phyloP scores from a whole-genome alignment of 2,113 vertebrate genomes.

The Saguinus imperator region DNA sequence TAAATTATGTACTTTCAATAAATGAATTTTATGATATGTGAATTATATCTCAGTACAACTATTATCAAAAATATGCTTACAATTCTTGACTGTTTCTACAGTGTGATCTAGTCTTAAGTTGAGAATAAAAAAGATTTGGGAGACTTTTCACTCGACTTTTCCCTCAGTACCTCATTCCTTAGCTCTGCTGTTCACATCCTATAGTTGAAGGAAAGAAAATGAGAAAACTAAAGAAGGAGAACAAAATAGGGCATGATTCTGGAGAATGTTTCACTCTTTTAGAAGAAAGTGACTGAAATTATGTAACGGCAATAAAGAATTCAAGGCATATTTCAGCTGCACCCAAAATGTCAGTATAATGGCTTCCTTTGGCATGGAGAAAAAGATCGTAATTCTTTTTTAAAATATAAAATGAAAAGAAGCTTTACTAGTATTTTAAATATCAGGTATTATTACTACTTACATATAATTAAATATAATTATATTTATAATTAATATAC shows the following conservation, averaged over 20 bases:
- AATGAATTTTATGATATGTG: not conserved
- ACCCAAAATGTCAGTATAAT: not conserved
- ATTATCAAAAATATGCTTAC: not conserved
- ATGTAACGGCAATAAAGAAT: not conserved
- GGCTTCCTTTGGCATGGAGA: not conserved
- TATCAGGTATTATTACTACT: not conserved
- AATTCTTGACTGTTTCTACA: not conserved
- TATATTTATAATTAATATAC: no score
- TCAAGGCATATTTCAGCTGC: not conserved
- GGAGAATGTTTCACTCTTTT: not conserved
- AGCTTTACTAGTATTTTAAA: not conserved
- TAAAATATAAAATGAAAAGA: not conserved
- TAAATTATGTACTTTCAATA: not conserved
- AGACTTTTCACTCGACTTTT: not conserved
- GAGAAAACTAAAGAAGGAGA: not conserved
- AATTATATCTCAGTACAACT: constrained; percentile 10
- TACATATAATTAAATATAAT: not conserved
- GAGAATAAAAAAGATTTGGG: not conserved
- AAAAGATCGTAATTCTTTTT: not conserved
- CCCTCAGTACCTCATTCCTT: not conserved
- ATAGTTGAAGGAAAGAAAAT: not conserved
- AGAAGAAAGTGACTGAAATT: not conserved
- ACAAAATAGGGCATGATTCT: not conserved
- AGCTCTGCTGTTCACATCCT: not conserved
- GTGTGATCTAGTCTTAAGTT: not conserved